phyloP scores from a whole-genome alignment of 1,140 invertebrate genomes.

The Radopholus similis region DNA sequence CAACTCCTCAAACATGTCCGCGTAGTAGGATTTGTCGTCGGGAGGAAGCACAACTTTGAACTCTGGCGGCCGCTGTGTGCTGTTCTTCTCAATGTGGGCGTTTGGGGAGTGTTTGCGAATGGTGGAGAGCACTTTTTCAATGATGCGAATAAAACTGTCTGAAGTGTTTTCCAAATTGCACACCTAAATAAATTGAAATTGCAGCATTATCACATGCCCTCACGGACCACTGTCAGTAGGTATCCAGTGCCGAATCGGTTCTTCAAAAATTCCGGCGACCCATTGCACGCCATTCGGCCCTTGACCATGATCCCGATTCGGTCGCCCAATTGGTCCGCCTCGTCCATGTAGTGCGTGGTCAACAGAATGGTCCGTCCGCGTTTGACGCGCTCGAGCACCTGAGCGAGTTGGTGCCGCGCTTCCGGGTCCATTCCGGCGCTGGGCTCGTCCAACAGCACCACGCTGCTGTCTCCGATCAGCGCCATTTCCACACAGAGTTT shows the following conservation, averaged over 20 bases:
- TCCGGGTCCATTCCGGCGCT: slow-evolving; percentile 66
- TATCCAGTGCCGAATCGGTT: slow-evolving; percentile 47
- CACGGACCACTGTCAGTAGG: slow-evolving; percentile 33
- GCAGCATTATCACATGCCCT: background rate
- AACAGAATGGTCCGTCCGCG: slow-evolving; percentile 65
- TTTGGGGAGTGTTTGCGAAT: slow-evolving; percentile 28
- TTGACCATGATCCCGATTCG: slow-evolving; percentile 66
- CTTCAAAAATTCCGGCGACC: slow-evolving; percentile 70
- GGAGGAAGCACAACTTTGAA: slow-evolving; percentile 38
- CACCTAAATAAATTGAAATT: background rate
- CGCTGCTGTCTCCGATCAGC: slow-evolving; percentile 63
- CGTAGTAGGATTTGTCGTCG: slow-evolving; percentile 43
- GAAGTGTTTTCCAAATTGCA: slow-evolving; percentile 5
- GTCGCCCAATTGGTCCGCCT: slow-evolving; percentile 83
- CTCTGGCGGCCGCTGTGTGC: slow-evolving; percentile 18
- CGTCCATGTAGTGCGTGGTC: slow-evolving; percentile 96
- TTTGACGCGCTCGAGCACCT: slow-evolving; percentile 62
- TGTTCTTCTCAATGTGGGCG: slow-evolving; percentile 23
- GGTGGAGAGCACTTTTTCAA: slow-evolving; percentile 16
- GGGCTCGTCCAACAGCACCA: slow-evolving; percentile 66
- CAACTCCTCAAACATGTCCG: slow-evolving; percentile 41
- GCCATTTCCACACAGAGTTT: slow-evolving; percentile 65
- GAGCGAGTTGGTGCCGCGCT: slow-evolving; percentile 65
- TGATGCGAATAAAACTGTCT: background rate
- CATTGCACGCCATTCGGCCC: slow-evolving; percentile 68